phyloP scores from a whole-genome alignment of 1,140 invertebrate genomes.

The Brachionus paranguensis region DNA sequence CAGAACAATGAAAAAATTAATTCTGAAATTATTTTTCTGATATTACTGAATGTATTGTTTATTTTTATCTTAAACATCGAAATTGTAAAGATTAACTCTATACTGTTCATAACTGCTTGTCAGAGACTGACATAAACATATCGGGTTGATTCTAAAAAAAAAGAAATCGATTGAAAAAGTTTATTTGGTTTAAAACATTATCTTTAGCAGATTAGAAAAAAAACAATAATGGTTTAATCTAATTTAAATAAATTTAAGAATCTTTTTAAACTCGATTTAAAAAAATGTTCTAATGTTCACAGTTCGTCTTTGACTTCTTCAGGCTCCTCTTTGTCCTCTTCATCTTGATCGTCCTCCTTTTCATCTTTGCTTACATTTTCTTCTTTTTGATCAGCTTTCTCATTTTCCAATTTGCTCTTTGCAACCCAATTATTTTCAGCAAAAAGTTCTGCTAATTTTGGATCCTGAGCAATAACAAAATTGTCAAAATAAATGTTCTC shows the following conservation, averaged over 20 bases:
- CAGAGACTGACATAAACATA: too few species aligned
- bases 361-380: not conserved
- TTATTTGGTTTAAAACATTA: not conserved
- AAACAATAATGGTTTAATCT: not conserved
- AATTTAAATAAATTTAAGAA: not conserved
- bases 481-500: constrained; percentile 81
- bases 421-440: constrained; percentile 75
- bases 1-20: too few species aligned
- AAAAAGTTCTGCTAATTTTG: constrained; percentile 71
- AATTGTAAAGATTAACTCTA: too few species aligned
- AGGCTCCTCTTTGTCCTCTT: not conserved
- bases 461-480: constrained; percentile 79
- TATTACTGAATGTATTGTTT: too few species aligned
- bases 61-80: too few species aligned
- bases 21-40: too few species aligned
- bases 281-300: not conserved
- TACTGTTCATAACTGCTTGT: too few species aligned
- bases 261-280: not conserved
- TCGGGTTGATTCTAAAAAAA: not conserved
- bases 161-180: not conserved
- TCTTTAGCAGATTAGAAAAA: not conserved
- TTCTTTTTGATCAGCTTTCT: not conserved
- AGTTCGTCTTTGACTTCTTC: constrained; percentile 8
- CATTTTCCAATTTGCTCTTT: constrained; percentile 65
- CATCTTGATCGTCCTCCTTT: not conserved